These are phyloP conservation scores for Parapristionchus giblindavisi DNA, from an alignment of 2,888 invertebrate species.

Conservation along the genomic window DNA sequence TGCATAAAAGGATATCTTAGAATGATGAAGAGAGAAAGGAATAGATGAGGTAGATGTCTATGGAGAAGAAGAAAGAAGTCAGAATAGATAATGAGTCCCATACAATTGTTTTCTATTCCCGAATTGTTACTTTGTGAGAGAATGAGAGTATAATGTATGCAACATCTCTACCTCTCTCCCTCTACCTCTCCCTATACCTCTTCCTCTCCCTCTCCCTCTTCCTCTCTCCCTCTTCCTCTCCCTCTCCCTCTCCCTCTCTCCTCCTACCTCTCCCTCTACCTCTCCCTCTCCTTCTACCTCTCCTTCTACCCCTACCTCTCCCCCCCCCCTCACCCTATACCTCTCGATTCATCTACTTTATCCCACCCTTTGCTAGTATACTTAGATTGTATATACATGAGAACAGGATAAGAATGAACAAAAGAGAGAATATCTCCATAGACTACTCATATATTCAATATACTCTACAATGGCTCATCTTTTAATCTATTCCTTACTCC, in stretches of 20 bases:
- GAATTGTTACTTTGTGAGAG: not conserved
- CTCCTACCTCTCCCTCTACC: no score
- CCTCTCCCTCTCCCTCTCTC: not conserved
- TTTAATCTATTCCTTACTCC: not conserved
- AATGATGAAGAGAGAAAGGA: constrained; percentile 22
- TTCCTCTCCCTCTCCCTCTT: constrained; percentile 10
- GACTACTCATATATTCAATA: no score
- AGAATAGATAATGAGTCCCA: constrained; percentile 25
- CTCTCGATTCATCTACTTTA: not conserved
- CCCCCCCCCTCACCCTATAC: not conserved
- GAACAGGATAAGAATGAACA: no score
- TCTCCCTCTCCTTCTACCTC: no score
- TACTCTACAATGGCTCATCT: not conserved
- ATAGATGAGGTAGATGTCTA: constrained; percentile 19
- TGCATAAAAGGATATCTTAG: constrained; percentile 18
- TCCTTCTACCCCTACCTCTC: no score
- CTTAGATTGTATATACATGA: no score
- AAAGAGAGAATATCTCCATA: no score
- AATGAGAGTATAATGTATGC: not conserved
- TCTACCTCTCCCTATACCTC: no score
- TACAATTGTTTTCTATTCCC: constrained; percentile 22
- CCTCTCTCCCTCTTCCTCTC: not conserved
- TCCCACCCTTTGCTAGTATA: no score
- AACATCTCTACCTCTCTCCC: not conserved
- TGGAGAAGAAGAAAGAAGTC: constrained; percentile 12